Evolutionary conservation across 2,888 invertebrate species (phyloP).

Genomic region (Drosophila nigricruria): DNA sequence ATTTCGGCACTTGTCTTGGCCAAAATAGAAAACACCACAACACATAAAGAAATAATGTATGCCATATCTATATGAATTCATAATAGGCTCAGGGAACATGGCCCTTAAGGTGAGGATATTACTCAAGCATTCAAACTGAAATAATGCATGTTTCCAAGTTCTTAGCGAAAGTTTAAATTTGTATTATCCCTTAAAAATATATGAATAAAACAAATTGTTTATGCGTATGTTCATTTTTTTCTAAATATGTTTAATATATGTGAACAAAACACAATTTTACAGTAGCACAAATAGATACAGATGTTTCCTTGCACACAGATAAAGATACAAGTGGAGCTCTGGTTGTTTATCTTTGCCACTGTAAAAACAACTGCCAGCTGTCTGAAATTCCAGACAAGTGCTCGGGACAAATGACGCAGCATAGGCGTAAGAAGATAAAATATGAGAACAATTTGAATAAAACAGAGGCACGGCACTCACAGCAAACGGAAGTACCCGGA

Average conservation of each 20-base stretch:
- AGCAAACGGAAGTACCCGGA: slow-evolving; percentile 63
- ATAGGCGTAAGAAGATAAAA: not conserved
- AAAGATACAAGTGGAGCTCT: slow-evolving; percentile 33
- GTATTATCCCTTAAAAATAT: not conserved
- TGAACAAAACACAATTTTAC: slow-evolving; percentile 4
- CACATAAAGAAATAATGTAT: slow-evolving; percentile 11
- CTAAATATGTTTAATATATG: not conserved
- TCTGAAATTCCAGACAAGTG: slow-evolving; percentile 58
- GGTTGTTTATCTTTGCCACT: slow-evolving; percentile 59
- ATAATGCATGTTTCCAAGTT: not conserved
- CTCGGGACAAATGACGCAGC: slow-evolving; percentile 31
- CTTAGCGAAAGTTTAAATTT: not conserved
- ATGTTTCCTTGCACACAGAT: slow-evolving; percentile 27
- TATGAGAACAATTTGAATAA: slow-evolving; percentile 41
- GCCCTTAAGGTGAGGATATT: not conserved
- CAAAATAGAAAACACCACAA: slow-evolving; percentile 16
- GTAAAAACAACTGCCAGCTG: slow-evolving; percentile 51
- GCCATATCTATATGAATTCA: not conserved
- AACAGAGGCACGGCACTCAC: slow-evolving; percentile 35
- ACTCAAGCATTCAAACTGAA: not conserved
- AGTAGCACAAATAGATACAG: slow-evolving; percentile 10
- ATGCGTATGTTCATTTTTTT: not conserved
- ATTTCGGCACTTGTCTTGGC: slow-evolving; percentile 61
- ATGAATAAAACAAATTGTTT: not conserved
- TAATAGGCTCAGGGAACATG: not conserved